Conservation (phyloP, 2,888 invertebrate species). For the Heliconius aoede region DNA sequence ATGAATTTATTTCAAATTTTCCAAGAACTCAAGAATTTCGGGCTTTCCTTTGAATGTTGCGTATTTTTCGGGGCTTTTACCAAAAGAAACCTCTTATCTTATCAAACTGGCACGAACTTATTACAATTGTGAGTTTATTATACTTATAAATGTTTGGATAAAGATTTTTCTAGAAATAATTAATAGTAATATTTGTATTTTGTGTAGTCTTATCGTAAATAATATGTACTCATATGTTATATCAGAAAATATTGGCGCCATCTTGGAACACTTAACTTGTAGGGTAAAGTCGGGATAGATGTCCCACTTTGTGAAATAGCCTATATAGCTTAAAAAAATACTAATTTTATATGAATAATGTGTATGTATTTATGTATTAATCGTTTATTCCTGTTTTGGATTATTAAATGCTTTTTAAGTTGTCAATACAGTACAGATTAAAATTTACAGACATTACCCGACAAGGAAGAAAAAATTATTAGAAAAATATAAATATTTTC, state of each 20-base stretch:
- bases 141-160: conserved; percentile 18
- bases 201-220: not conserved
- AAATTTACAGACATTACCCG: too few relatives aligned
- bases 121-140: conserved; percentile 24
- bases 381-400: too few relatives aligned
- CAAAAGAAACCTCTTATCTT: conserved; percentile 21
- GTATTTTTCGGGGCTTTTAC: conserved; percentile 23
- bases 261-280: not conserved
- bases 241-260: not conserved
- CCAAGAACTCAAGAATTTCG: conserved; percentile 1
- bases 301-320: too few relatives aligned
- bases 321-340: too few relatives aligned
- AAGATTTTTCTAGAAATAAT: conserved; percentile 1
- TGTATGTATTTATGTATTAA: too few relatives aligned
- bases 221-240: not conserved
- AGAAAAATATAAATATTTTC: not conserved
- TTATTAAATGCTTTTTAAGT: too few relatives aligned
- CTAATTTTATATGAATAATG: too few relatives aligned
- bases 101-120: conserved; percentile 30
- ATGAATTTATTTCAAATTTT: conserved; percentile 19
- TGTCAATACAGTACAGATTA: too few relatives aligned
- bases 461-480: too few relatives aligned
- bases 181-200: not conserved
- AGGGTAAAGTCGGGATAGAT: too few relatives aligned
- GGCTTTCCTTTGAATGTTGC: conserved; percentile 6